phyloP scores from a whole-genome alignment of 2,113 vertebrate species.

The Poeciliopsis occidentalis region DNA sequence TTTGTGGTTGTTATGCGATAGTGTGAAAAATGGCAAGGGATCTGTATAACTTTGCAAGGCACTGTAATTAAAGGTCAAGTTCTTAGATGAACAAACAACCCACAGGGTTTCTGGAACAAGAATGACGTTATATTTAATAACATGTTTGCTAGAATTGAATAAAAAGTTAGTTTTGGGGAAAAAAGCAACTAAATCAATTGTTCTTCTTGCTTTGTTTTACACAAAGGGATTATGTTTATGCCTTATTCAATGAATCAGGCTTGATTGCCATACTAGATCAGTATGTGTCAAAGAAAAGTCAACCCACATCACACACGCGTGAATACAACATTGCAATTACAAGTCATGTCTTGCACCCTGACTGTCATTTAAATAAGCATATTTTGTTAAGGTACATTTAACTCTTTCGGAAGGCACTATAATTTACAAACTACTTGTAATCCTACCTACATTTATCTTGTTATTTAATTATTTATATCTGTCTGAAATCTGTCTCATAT shows the following conservation, averaged over 20 bases:
- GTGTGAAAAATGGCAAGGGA: too few species aligned
- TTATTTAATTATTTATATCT: not conserved
- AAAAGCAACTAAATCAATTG: too few species aligned
- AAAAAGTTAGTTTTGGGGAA: too few species aligned
- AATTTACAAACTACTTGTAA: slow-evolving; percentile 81
- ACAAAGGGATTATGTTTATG: not conserved
- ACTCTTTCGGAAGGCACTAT: slow-evolving; percentile 72
- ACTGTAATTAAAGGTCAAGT: too few species aligned
- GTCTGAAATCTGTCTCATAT: slow-evolving; percentile 31
- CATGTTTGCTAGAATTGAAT: too few species aligned
- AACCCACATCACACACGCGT: not conserved
- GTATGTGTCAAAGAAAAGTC: slow-evolving; percentile 9
- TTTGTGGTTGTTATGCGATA: too few species aligned
- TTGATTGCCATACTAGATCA: slow-evolving; percentile 17
- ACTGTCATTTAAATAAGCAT: slow-evolving; percentile 55
- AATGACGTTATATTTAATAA: too few species aligned
- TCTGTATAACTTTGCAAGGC: too few species aligned
- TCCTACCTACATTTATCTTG: slow-evolving; percentile 74
- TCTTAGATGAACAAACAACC: too few species aligned
- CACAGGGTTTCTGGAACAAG: too few species aligned
- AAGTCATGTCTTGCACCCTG: slow-evolving; percentile 40
- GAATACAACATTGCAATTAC: slow-evolving; percentile 44
- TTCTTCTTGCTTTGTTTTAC: not conserved
- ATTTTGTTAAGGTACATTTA: slow-evolving; percentile 60
- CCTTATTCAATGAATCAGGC: not conserved